Evolutionary conservation across 2,797 vertebrate genomes (phyloP).

Genomic region (Muscicapa striata): DNA sequence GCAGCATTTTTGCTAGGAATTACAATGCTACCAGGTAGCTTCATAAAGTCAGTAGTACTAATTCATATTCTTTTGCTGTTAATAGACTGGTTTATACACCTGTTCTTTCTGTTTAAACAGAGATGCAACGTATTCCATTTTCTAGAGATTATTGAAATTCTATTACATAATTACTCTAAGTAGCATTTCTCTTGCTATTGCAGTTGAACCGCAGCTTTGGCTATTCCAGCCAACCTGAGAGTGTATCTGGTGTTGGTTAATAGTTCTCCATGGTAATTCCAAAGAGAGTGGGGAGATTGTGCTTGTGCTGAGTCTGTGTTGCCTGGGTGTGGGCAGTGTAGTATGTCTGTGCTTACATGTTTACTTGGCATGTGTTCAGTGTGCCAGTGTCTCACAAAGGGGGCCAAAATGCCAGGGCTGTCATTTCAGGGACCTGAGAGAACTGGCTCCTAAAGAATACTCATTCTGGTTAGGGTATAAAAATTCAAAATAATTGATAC

Average conservation of each 20-base stretch:
- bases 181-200: too few relatives aligned
- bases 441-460: neutral
- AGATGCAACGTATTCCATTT: rapidly evolving
- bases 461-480: neutral
- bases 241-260: neutral
- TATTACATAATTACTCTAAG: neutral
- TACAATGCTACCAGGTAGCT: neutral
- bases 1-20: neutral
- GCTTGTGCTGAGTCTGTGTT: neutral
- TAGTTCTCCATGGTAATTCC: neutral
- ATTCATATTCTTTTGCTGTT: neutral
- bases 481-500: rapidly evolving
- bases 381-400: neutral
- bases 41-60: neutral
- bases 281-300: rapidly evolving
- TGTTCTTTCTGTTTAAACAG: neutral
- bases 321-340: neutral
- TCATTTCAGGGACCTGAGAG: neutral
- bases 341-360: neutral
- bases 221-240: neutral
- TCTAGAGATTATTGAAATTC: neutral
- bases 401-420: neutral
- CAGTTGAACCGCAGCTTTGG: neutral
- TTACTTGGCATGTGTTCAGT: neutral
- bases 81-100: neutral